Evolutionary conservation across 2,888 invertebrate species (phyloP).

Genomic region (Agriopis leucophaearia): DNA sequence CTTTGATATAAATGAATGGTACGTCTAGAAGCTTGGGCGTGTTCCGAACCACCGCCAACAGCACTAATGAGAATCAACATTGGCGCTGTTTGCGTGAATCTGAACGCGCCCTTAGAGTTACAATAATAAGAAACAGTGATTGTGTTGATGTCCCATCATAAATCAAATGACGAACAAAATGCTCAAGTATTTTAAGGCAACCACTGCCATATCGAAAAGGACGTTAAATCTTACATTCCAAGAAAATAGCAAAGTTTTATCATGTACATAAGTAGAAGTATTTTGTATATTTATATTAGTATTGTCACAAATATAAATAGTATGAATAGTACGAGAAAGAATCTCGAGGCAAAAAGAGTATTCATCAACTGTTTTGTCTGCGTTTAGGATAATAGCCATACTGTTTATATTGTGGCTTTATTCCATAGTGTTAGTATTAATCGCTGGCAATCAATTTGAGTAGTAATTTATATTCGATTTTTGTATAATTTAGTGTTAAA

Average conservation of each 20-base stretch:
- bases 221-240: conserved; percentile 59
- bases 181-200: conserved; percentile 84
- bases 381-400: conserved; percentile 5
- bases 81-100: no score
- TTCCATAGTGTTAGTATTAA: conserved; percentile 64
- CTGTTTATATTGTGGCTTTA: conserved; percentile 67
- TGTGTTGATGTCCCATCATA: conserved; percentile 83
- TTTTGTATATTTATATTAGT: conserved; percentile 64
- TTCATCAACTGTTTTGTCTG: not conserved
- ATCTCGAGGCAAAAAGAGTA: not conserved
- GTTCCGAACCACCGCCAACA: no score
- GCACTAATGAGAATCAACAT: no score
- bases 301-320: conserved; percentile 20
- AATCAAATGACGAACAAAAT: conserved; percentile 73
- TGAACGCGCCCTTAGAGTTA: not conserved
- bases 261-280: conserved; percentile 48
- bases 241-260: conserved; percentile 60
- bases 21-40: not conserved
- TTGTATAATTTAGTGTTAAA: conserved; percentile 43
- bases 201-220: conserved; percentile 75
- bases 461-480: conserved; percentile 48
- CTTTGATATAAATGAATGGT: not conserved
- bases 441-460: conserved; percentile 43
- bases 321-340: conserved; percentile 1
- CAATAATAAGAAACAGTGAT: conserved; percentile 74